phyloP scores from a whole-genome alignment of 2,113 vertebrate species.

The Tachysurus vachellii region DNA sequence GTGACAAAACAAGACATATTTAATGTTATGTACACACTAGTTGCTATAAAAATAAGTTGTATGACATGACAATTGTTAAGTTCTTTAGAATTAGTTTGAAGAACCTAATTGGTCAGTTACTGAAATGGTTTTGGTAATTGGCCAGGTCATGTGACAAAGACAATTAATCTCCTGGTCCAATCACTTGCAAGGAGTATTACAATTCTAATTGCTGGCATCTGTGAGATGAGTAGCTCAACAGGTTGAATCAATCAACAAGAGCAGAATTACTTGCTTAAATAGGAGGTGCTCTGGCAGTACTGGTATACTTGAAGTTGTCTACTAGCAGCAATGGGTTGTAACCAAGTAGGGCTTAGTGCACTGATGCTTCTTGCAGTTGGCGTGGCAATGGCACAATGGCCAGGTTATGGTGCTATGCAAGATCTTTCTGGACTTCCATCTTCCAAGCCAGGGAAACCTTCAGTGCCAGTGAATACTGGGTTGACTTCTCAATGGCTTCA shows the following conservation, averaged over 20 bases:
- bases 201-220: not conserved
- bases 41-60: not conserved
- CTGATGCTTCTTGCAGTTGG: not conserved
- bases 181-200: not conserved
- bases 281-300: not conserved
- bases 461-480: not conserved
- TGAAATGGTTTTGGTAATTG: not conserved
- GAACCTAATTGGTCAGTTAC: not conserved
- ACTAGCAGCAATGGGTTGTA: not conserved
- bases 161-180: not conserved
- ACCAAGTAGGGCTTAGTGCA: not conserved
- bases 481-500: not conserved
- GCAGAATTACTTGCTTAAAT: not conserved
- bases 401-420: not conserved
- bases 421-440: not conserved
- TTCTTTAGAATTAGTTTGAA: not conserved
- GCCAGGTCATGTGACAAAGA: not conserved
- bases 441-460: not conserved
- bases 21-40: not conserved
- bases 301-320: not conserved
- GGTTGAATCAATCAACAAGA: constrained; percentile 10
- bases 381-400: not conserved
- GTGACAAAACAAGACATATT: not conserved
- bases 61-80: not conserved
- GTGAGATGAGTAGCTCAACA: not conserved